phyloP scores from a whole-genome alignment of 1,140 invertebrate genomes.

The Gryon sp. region DNA sequence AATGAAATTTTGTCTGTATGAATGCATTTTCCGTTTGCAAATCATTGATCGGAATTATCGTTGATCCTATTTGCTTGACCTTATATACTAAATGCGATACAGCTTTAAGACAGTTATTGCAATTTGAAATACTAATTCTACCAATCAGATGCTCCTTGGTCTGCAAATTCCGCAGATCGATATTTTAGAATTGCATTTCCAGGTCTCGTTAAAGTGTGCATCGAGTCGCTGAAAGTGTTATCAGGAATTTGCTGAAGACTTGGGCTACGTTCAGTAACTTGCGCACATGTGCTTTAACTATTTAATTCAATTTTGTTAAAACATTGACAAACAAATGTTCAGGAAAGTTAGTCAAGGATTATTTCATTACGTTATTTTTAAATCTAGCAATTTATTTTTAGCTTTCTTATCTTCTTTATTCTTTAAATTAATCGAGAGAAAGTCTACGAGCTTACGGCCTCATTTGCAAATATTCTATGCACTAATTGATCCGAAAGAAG shows the following conservation, averaged over 20 bases:
- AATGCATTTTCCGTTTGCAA: constrained; percentile 17
- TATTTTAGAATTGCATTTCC: constrained; percentile 20
- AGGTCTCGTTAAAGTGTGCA: constrained; percentile 21
- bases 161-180: constrained; percentile 5
- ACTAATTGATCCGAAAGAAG: constrained; percentile 8
- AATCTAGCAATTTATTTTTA: no score
- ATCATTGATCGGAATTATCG: constrained; percentile 34
- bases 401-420: no score
- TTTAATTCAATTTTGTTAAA: background rate
- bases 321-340: no score
- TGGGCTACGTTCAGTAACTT: constrained; percentile 1
- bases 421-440: no score
- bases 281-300: background rate
- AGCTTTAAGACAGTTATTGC: constrained; percentile 41
- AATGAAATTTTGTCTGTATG: constrained; percentile 5
- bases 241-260: constrained; percentile 2
- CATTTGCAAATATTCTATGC: background rate
- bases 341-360: no score
- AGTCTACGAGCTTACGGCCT: no score
- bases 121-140: constrained; percentile 32
- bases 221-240: constrained; percentile 2
- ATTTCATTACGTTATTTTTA: no score
- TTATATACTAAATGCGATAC: constrained; percentile 7
- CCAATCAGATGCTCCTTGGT: constrained; percentile 22
- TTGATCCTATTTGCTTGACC: constrained; percentile 33